Evolutionary conservation across 1,140 invertebrate genomes (phyloP).

Genomic region (Sinella curviseta): DNA sequence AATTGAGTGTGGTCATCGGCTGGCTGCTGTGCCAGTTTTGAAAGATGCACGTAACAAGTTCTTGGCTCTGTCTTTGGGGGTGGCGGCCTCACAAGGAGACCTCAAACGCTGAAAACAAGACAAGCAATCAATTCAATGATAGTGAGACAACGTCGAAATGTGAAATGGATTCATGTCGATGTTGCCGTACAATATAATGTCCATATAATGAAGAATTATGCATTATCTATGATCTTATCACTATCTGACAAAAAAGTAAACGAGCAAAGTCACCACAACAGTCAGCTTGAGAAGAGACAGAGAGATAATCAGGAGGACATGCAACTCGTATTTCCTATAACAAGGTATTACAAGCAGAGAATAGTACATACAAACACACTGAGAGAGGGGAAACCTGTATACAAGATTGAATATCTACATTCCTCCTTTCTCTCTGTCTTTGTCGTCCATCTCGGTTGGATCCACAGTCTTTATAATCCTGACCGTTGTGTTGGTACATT

Average conservation of each 20-base stretch:
- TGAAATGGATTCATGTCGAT: constrained; percentile 1
- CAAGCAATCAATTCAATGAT: constrained; percentile 16
- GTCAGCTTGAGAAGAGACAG: background rate
- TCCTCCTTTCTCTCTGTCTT: too few species aligned
- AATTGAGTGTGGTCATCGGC: background rate
- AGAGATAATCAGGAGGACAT: background rate
- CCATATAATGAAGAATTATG: constrained; percentile 9
- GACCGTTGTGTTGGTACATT: too few species aligned
- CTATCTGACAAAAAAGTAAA: background rate
- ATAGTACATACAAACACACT: too few species aligned
- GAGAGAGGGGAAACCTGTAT: too few species aligned
- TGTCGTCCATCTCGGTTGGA: too few species aligned
- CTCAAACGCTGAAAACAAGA: constrained; percentile 14
- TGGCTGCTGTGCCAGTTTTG: background rate
- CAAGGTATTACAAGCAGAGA: too few species aligned
- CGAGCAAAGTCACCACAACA: constrained; percentile 1
- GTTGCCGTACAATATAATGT: background rate
- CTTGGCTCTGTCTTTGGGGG: background rate
- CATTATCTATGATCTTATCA: background rate
- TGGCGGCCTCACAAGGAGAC: constrained; percentile 24
- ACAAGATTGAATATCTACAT: too few species aligned
- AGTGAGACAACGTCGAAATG: constrained; percentile 17
- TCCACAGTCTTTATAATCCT: too few species aligned
- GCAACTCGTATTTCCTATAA: background rate
- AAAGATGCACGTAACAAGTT: background rate